Conservation (phyloP, 37 sponge, comb jelly and placozoan species). For the Halichondria panicea region DNA sequence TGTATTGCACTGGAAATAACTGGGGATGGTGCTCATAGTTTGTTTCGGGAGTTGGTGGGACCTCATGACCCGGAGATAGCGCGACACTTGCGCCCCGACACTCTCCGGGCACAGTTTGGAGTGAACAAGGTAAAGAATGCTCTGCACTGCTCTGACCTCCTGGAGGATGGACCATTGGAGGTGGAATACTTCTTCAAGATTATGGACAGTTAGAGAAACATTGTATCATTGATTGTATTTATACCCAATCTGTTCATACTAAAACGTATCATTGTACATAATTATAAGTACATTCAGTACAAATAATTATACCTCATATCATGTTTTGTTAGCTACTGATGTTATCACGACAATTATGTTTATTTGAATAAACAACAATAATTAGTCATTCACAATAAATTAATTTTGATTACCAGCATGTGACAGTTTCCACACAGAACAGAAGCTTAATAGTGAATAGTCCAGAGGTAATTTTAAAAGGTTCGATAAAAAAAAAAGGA, state of each 20-base stretch:
- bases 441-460: neutral
- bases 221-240: neutral
- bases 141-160: constrained; percentile 95
- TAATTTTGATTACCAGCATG: too few relatives aligned
- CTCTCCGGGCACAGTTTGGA: constrained; percentile 91
- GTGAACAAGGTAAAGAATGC: constrained; percentile 91
- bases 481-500: too few relatives aligned
- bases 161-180: constrained; percentile 89
- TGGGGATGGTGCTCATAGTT: constrained; percentile 56
- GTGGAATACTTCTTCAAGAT: constrained; percentile 91
- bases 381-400: too few relatives aligned
- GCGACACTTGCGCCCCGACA: constrained; percentile 86
- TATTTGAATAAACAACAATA: too few relatives aligned
- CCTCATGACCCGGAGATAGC: constrained; percentile 96
- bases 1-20: constrained; percentile 93
- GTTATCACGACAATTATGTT: too few relatives aligned
- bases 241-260: too few relatives aligned
- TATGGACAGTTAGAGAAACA: constrained; percentile 35
- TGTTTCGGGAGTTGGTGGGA: constrained; percentile 82
- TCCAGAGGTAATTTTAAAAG: neutral
- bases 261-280: too few relatives aligned
- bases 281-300: too few relatives aligned
- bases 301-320: too few relatives aligned
- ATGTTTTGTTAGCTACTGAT: too few relatives aligned
- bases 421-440: neutral